phyloP scores from a whole-genome alignment of 2,888 invertebrate species.

The Pemphredon lugubris region DNA sequence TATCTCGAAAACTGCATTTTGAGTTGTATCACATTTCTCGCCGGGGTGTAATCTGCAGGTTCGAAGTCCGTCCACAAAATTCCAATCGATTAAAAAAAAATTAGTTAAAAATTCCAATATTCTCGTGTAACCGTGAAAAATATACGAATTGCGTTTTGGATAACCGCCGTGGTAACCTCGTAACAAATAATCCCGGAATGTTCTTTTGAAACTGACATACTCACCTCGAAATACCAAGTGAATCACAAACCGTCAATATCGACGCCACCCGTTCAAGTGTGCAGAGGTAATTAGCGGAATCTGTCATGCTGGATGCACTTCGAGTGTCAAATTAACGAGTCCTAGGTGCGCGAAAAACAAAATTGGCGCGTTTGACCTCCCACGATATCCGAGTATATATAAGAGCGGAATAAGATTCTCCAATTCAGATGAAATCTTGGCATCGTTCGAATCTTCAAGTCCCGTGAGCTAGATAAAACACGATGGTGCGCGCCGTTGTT shows the following conservation, averaged over 20 bases:
- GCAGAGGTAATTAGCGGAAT: constrained; percentile 40
- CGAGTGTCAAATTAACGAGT: constrained; percentile 40
- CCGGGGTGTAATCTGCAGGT: too few relatives aligned
- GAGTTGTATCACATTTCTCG: too few relatives aligned
- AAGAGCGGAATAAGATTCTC: constrained; percentile 21
- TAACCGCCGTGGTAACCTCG: neutral
- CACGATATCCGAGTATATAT: constrained; percentile 36
- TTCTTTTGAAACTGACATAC: neutral
- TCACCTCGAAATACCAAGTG: constrained; percentile 1
- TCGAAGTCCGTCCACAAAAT: too few relatives aligned
- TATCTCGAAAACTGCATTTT: too few relatives aligned
- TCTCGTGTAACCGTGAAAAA: too few relatives aligned
- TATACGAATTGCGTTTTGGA: too few relatives aligned
- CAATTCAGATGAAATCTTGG: constrained; percentile 35
- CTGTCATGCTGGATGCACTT: constrained; percentile 33
- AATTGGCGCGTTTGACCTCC: constrained; percentile 7
- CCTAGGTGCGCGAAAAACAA: constrained; percentile 13
- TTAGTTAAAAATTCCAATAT: too few relatives aligned
- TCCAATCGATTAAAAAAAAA: too few relatives aligned
- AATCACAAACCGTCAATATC: constrained; percentile 2
- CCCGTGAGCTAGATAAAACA: neutral
- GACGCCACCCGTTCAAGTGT: constrained; percentile 26
- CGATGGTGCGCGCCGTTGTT: constrained; percentile 4
- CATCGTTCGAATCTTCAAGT: constrained; percentile 19
- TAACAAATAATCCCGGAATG: neutral